phyloP scores from a whole-genome alignment of 2,888 invertebrate genomes.

The Standfussiana lucernea region DNA sequence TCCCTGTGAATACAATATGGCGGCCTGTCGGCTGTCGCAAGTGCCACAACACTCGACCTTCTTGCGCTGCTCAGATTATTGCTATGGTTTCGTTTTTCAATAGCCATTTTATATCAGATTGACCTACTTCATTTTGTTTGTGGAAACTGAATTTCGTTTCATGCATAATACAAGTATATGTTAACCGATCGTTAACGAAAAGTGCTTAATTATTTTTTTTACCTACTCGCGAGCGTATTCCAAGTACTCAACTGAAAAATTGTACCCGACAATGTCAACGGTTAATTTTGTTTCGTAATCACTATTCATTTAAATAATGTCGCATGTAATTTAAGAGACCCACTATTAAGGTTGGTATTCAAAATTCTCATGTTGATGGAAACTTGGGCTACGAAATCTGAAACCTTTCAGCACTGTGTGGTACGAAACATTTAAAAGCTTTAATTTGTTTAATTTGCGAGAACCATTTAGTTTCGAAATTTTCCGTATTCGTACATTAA shows the following conservation, averaged over 20 bases:
- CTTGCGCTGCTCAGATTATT: conserved; percentile 84
- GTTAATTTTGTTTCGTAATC: conserved; percentile 59
- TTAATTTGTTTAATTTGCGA: neutral
- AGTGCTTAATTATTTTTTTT: conserved; percentile 65
- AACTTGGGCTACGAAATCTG: conserved; percentile 24
- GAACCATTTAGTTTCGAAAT: neutral
- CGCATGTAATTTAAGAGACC: conserved; percentile 44
- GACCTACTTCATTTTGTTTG: conserved; percentile 85
- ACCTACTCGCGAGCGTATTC: conserved; percentile 53
- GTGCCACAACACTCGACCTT: conserved; percentile 81
- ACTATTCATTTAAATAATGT: conserved; percentile 59
- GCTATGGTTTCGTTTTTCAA: conserved; percentile 89
- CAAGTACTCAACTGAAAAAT: conserved; percentile 62
- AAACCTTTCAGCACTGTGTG: conserved; percentile 17
- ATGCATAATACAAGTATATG: conserved; percentile 74
- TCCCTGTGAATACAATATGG: conserved; percentile 86
- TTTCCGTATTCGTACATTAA: neutral
- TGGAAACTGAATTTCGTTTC: conserved; percentile 85
- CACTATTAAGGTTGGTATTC: conserved; percentile 37
- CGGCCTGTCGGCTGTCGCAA: conserved; percentile 83
- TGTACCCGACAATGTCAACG: conserved; percentile 51
- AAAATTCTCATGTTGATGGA: conserved; percentile 30
- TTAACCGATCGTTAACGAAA: conserved; percentile 67
- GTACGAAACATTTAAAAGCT: neutral
- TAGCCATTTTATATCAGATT: conserved; percentile 88